Percentiles rank a stretch among this genome's conserved stretches.
These are phyloP conservation scores for Microctonus brassicae DNA, from an alignment of 2,888 invertebrate genomes.

Conservation along the genomic window DNA sequence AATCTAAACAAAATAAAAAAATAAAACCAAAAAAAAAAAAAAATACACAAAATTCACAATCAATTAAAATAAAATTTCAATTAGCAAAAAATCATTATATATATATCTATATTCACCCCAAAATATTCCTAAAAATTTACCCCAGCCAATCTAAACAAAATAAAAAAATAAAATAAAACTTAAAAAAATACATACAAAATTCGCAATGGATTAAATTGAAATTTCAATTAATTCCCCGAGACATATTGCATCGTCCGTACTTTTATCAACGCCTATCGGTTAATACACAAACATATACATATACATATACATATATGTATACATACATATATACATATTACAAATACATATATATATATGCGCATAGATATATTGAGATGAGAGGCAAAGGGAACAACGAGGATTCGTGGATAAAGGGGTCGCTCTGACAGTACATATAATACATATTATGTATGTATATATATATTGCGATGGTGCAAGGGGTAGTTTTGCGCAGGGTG, in stretches of 20 bases:
- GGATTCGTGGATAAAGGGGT: conserved; percentile 1
- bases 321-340: background rate
- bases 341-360: background rate
- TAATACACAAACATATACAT: background rate
- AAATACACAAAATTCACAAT: background rate
- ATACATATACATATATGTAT: no score
- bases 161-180: no score
- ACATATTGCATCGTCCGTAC: background rate
- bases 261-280: background rate
- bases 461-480: conserved; percentile 37
- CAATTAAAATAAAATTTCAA: no score
- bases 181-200: no score
- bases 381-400: background rate
- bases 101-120: no score
- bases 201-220: no score
- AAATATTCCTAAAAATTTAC: no score
- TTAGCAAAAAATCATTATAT: no score
- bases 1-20: background rate
- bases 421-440: no score
- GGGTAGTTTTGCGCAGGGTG: conserved; percentile 64
- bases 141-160: no score
- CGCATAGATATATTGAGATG: background rate
- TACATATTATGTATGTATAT: no score
- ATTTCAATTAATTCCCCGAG: background rate
- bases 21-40: no score